phyloP scores from a whole-genome alignment of 2,113 vertebrate genomes.

The Phyllopteryx taeniolatus region DNA sequence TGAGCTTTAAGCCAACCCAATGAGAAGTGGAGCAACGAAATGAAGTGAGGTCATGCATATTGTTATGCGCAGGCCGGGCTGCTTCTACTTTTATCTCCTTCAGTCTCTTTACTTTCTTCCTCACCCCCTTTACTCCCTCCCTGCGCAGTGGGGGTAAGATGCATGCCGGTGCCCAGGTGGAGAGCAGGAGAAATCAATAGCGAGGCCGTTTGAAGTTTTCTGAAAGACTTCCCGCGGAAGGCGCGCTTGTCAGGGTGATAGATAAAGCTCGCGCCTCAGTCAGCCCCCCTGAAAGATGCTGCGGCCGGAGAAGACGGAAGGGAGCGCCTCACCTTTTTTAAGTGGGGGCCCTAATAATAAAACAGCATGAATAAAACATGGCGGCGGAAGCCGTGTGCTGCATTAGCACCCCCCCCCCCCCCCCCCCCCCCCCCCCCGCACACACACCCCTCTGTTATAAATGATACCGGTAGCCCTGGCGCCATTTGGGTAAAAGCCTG shows the following conservation, averaged over 20 bases:
- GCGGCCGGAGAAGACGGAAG: slow-evolving; percentile 65
- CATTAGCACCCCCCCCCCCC: slow-evolving; percentile 73
- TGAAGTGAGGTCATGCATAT: slow-evolving; percentile 64
- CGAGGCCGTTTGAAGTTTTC: slow-evolving; percentile 80
- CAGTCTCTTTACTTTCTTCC: slow-evolving; percentile 58
- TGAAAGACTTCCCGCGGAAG: slow-evolving; percentile 82
- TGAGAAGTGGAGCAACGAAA: slow-evolving; percentile 55
- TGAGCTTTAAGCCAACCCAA: slow-evolving; percentile 43
- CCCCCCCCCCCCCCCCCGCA: background rate
- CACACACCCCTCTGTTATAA: slow-evolving; percentile 65
- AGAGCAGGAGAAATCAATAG: slow-evolving; percentile 78
- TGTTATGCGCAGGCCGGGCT: slow-evolving; percentile 59
- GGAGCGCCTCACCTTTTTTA: slow-evolving; percentile 81
- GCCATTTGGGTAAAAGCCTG: slow-evolving; percentile 81
- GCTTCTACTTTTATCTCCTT: slow-evolving; percentile 61
- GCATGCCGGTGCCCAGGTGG: slow-evolving; percentile 75
- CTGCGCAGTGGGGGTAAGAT: slow-evolving; percentile 62
- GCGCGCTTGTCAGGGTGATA: slow-evolving; percentile 81
- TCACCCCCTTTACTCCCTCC: slow-evolving; percentile 50
- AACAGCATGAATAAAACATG: slow-evolving; percentile 84
- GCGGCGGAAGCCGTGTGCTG: slow-evolving; percentile 68
- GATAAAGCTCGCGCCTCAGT: slow-evolving; percentile 74
- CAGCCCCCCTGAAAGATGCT: slow-evolving; percentile 60
- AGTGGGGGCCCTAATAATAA: slow-evolving; percentile 81
- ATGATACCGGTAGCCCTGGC: slow-evolving; percentile 76